These are phyloP conservation scores for Diloba caeruleocephala DNA, from an alignment of 2,888 invertebrate genomes.

Conservation along the genomic window DNA sequence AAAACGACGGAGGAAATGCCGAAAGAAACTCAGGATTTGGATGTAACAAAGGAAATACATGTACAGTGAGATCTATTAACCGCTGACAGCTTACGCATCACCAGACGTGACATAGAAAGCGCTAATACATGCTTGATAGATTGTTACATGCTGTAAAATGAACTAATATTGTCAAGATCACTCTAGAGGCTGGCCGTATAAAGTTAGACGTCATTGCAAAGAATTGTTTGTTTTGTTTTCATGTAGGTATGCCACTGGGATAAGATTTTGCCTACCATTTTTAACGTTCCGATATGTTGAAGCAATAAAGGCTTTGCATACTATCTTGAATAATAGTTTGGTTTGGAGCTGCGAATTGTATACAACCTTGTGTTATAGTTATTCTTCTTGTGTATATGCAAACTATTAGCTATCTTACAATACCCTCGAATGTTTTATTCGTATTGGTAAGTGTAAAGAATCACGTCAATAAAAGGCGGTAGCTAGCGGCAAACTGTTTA, in stretches of 20 bases:
- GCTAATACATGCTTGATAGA: slow-evolving; percentile 43
- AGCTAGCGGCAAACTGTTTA: too few relatives aligned
- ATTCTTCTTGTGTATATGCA: too few relatives aligned
- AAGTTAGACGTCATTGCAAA: slow-evolving; percentile 72
- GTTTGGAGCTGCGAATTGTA: neutral
- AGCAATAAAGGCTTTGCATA: neutral
- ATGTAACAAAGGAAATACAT: slow-evolving; percentile 2
- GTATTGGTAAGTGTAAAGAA: too few relatives aligned
- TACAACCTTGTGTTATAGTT: neutral
- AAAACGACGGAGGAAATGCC: too few relatives aligned
- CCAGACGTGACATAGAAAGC: slow-evolving; percentile 42
- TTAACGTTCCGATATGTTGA: neutral
- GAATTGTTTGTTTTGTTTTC: slow-evolving; percentile 55
- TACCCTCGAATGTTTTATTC: too few relatives aligned
- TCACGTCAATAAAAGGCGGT: too few relatives aligned
- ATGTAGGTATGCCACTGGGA: slow-evolving; percentile 36
- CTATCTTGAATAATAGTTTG: neutral
- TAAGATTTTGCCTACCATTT: slow-evolving; percentile 35
- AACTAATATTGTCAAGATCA: slow-evolving; percentile 64
- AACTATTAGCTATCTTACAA: too few relatives aligned
- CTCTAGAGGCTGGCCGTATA: slow-evolving; percentile 81
- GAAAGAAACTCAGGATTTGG: too few relatives aligned
- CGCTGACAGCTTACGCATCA: slow-evolving; percentile 17
- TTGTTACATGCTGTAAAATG: slow-evolving; percentile 52
- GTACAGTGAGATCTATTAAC: neutral